Evolutionary conservation across 1,140 invertebrate genomes (phyloP), one percentile per base, ranked within the genome.

Genomic region (Octopus bimaculoides): DNA sequence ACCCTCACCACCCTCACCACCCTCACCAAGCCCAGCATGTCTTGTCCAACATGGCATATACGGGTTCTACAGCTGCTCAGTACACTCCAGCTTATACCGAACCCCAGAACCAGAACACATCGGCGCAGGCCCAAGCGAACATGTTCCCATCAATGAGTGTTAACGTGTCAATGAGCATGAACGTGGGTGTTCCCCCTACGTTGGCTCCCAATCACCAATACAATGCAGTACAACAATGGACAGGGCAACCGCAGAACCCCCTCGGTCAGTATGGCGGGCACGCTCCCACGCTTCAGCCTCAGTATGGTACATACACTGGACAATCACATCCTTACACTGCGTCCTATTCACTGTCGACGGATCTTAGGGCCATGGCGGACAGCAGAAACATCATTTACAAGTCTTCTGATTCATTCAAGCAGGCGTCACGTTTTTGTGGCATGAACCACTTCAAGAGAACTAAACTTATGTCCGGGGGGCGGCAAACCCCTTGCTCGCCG

Each of bases 141-240:
- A 83, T 86, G 81, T 95, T 96, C 88, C 95, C 95, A 20, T 94
- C 94, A 81, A 98, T 98, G 96, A 96, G 95, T 85, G 96, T 98
- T 80, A 98, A 98, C 87, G 96, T 98, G 0, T 97, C 96, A 79
- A 97, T 98, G 96, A 97, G 97, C 88, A 98, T 98, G 96, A 98
- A 96, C 26, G 97, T 97, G 94, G 90, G 90, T 6, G 86, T 92
- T 78, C 88, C 87, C 41, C 83, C 83, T 4, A 80, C 84, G 73
- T 82, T 95, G 95, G 88, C 95, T 8, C 81, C 73, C 4, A 84
- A 83, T 20, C 81, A 82, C 69, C 82, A 84, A 61, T 86, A 85
- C 80, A 85, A 86, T 78, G 83, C 83, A 12, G 80, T 81, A 5
- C 86, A 85, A 73, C 85, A 86, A 77, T 86, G 84, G 86, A 77